A percentile compares a stretch with the other conserved stretches of the same genome.
Conservation (phyloP, 2,113 vertebrate genomes). For the Odocoileus hemionus region DNA sequence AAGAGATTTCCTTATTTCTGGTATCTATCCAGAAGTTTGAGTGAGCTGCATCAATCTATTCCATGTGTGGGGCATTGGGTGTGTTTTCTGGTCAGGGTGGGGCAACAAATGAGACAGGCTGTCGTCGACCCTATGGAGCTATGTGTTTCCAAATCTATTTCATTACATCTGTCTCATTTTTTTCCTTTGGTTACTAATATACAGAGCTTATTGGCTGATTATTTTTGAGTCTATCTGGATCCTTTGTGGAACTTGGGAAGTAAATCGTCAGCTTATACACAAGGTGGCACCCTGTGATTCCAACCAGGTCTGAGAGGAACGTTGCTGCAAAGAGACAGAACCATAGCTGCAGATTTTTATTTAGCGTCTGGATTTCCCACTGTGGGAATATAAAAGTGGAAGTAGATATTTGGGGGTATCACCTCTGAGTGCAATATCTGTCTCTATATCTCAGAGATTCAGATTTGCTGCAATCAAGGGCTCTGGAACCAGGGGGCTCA, state of each 20-base stretch:
- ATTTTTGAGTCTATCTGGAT: constrained; percentile 37
- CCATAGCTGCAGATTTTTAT: constrained; percentile 24
- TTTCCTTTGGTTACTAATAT: constrained; percentile 35
- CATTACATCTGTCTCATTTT: constrained; percentile 38
- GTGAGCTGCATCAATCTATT: constrained; percentile 5
- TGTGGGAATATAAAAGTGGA: constrained; percentile 20
- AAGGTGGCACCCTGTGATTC: constrained; percentile 78
- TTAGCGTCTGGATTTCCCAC: constrained; percentile 22
- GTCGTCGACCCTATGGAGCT: neutral
- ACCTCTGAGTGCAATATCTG: neutral
- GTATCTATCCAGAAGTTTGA: neutral
- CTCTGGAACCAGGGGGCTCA: neutral
- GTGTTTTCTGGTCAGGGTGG: constrained; percentile 19
- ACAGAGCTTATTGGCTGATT: constrained; percentile 28
- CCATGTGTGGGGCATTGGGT: constrained; percentile 4
- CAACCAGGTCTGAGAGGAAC: constrained; percentile 60
- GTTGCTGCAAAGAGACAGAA: neutral
- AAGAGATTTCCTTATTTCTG: constrained; percentile 24
- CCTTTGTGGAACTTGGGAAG: constrained; percentile 58
- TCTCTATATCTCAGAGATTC: neutral
- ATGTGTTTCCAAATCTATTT: constrained; percentile 44
- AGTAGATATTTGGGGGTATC: neutral
- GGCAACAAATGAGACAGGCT: constrained; percentile 7
- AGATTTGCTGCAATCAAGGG: neutral
- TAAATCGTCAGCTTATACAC: constrained; percentile 73